phyloP scores from a whole-genome alignment of 2,797 vertebrate genomes.

The Aulostomus chinensis region DNA sequence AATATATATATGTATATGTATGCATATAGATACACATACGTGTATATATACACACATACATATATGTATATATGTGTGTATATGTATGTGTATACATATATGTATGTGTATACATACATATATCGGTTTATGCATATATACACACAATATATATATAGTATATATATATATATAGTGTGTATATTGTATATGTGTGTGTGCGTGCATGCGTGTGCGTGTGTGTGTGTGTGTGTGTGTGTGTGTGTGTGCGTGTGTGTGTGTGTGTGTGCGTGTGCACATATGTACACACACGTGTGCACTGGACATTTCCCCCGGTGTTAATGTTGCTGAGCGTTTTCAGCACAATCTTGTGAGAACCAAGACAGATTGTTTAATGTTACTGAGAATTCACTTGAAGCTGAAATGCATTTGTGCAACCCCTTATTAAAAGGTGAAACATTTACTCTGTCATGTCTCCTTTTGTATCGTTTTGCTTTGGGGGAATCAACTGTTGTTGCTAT shows the following conservation, averaged over 20 bases:
- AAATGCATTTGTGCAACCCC: slow-evolving; percentile 77
- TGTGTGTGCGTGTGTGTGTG: background rate
- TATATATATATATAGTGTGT: too few species aligned
- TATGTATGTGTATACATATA: slow-evolving; percentile 15
- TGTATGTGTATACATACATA: slow-evolving; percentile 9
- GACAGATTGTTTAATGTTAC: slow-evolving; percentile 29
- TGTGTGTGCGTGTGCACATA: slow-evolving; percentile 15
- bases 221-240: slow-evolving; percentile 5
- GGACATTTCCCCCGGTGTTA: slow-evolving; percentile 49
- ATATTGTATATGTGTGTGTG: slow-evolving; percentile 6
- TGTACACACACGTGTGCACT: slow-evolving; percentile 21
- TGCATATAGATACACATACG: background rate
- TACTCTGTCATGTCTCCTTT: slow-evolving; percentile 34
- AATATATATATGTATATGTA: slow-evolving; percentile 4
- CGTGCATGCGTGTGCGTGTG: slow-evolving; percentile 10
- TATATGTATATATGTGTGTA: too few species aligned
- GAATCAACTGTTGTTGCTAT: slow-evolving; percentile 12
- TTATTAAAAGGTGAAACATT: slow-evolving; percentile 60
- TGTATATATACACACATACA: slow-evolving; percentile 19
- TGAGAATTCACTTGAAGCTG: slow-evolving; percentile 43
- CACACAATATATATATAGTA: slow-evolving; percentile 10
- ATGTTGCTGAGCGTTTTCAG: slow-evolving; percentile 48
- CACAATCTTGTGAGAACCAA: slow-evolving; percentile 25
- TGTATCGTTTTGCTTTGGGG: slow-evolving; percentile 25
- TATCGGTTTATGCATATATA: background rate